Conservation (phyloP, 1,140 invertebrate species). For the Meloidogyne chitwoodi region DNA sequence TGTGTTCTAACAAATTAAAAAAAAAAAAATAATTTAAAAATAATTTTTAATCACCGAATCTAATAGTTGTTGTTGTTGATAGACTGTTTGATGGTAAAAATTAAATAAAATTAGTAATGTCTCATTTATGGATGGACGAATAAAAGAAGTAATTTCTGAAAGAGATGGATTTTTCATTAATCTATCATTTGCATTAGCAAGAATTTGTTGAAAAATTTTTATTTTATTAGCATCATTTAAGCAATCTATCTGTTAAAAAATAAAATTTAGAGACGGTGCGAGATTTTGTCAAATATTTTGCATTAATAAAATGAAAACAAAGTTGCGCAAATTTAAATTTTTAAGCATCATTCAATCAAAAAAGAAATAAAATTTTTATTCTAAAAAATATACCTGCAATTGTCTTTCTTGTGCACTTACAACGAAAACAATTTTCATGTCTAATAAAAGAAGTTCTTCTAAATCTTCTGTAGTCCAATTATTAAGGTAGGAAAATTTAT, state of each 20-base stretch:
- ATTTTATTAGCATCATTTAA: not conserved
- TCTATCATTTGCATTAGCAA: not conserved
- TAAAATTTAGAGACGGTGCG: too few relatives aligned
- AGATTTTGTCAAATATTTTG: too few relatives aligned
- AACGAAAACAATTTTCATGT: conserved; percentile 41
- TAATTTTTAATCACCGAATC: not conserved
- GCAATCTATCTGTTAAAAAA: not conserved
- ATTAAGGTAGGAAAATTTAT: conserved; percentile 23
- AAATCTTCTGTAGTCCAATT: conserved; percentile 17
- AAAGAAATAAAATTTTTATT: not conserved
- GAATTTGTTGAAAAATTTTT: not conserved
- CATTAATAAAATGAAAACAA: too few relatives aligned
- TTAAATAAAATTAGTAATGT: conserved; percentile 48
- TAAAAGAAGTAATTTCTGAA: not conserved
- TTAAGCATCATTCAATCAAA: not conserved
- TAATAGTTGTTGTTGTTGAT: conserved; percentile 18
- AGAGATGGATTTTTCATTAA: not conserved
- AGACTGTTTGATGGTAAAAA: conserved; percentile 39
- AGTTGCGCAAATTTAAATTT: not conserved
- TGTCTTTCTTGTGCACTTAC: conserved; percentile 25
- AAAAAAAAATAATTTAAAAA: not conserved
- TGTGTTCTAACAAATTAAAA: conserved; percentile 23
- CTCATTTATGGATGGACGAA: conserved; percentile 28
- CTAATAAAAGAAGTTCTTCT: conserved; percentile 42
- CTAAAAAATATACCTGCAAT: conserved; percentile 18